phyloP scores from a whole-genome alignment of 2,113 vertebrate species.

The Ursus arctos region DNA sequence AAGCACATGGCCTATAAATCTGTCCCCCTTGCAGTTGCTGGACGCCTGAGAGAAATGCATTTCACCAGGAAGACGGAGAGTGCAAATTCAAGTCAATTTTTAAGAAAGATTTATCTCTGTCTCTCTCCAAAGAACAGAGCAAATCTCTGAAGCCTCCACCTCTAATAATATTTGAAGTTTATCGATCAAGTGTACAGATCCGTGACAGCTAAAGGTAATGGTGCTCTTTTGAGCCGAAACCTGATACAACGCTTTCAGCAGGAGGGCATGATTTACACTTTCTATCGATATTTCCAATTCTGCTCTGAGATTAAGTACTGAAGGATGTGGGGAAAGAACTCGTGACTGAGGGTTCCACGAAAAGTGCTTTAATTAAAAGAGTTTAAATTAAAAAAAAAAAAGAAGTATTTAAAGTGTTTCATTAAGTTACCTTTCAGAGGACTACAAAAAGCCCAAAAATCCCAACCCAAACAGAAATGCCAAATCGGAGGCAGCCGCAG shows the following conservation, averaged over 20 bases:
- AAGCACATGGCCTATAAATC: conserved; percentile 94
- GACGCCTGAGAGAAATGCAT: conserved; percentile 91
- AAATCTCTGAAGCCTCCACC: conserved; percentile 93
- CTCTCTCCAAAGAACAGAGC: conserved; percentile 92
- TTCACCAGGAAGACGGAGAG: conserved; percentile 91
- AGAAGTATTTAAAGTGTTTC: conserved; percentile 36
- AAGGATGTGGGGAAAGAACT: conserved; percentile 84
- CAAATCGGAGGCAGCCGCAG: background rate
- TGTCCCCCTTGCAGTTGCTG: conserved; percentile 86
- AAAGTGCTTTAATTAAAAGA: conserved; percentile 86
- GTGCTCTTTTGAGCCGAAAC: conserved; percentile 90
- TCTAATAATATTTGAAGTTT: conserved; percentile 96
- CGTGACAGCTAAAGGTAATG: conserved; percentile 94
- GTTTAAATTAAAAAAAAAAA: conserved; percentile 74
- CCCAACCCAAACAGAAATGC: conserved; percentile 59
- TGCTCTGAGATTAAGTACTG: conserved; percentile 89
- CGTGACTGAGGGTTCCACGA: conserved; percentile 76
- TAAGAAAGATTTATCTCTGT: conserved; percentile 95
- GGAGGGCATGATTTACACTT: conserved; percentile 91
- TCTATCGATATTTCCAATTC: conserved; percentile 93
- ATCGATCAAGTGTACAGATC: conserved; percentile 95
- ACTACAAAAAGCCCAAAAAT: background rate
- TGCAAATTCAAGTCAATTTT: conserved; percentile 92
- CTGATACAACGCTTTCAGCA: conserved; percentile 91
- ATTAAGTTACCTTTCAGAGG: conserved; percentile 24